Percentiles rank a stretch among this genome's conserved stretches.
Evolutionary conservation across 2,888 invertebrate species (phyloP).

Genomic region (Eristalis arbustorum): DNA sequence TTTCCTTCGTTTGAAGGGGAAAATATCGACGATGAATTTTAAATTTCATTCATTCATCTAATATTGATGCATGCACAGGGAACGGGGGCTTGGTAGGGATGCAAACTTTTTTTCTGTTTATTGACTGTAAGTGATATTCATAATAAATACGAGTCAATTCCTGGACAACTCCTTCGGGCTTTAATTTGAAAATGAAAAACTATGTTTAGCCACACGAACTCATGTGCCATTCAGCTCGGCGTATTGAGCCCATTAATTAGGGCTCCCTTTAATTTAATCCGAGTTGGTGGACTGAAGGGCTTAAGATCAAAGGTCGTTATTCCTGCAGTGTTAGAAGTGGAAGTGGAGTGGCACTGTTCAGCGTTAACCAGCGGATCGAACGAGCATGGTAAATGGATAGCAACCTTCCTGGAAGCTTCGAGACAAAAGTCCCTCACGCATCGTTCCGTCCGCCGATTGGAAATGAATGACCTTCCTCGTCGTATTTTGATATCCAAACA

Average conservation of each 20-base stretch:
- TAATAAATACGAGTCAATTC: slow-evolving; percentile 36
- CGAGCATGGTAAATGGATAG: too few relatives aligned
- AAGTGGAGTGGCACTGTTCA: too few relatives aligned
- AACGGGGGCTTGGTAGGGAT: not conserved
- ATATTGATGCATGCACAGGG: slow-evolving; percentile 59
- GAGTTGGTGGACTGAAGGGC: too few relatives aligned
- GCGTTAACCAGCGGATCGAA: too few relatives aligned
- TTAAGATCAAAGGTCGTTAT: too few relatives aligned
- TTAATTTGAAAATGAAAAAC: not conserved
- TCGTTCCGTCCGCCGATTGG: too few relatives aligned
- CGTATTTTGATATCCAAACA: too few relatives aligned
- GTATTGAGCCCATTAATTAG: not conserved
- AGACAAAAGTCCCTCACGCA: too few relatives aligned
- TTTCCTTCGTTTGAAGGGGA: slow-evolving; percentile 50
- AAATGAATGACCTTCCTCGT: too few relatives aligned
- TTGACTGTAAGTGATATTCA: slow-evolving; percentile 53
- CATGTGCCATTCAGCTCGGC: not conserved
- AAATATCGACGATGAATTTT: slow-evolving; percentile 68
- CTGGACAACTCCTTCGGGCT: slow-evolving; percentile 9
- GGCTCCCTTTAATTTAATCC: too few relatives aligned
- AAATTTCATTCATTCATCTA: slow-evolving; percentile 71
- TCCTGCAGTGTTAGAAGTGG: too few relatives aligned
- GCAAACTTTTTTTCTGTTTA: slow-evolving; percentile 51
- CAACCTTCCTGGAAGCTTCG: too few relatives aligned
- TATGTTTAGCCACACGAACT: not conserved